Conservation (phyloP, 2,888 invertebrate genomes). For the Erebia aethiops region DNA sequence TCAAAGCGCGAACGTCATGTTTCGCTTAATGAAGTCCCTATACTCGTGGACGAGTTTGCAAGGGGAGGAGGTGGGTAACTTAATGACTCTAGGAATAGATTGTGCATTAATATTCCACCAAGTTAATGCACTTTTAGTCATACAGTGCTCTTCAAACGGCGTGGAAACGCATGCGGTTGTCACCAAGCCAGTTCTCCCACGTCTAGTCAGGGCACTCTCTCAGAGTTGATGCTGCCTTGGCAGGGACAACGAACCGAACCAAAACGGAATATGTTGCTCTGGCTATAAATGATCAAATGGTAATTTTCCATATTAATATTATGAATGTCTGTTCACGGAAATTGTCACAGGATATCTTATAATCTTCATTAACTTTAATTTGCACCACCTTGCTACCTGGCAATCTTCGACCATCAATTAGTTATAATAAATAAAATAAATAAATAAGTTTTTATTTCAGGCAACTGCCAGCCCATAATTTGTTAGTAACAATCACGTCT, state of each 20-base stretch:
- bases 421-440: too few relatives aligned
- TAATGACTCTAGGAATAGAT: constrained; percentile 62
- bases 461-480: too few relatives aligned
- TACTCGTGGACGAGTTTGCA: constrained; percentile 27
- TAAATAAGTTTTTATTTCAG: too few relatives aligned
- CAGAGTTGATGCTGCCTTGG: constrained; percentile 51
- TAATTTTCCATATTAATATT: not conserved
- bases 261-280: not conserved
- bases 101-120: constrained; percentile 60
- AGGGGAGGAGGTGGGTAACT: constrained; percentile 42
- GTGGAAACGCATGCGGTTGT: constrained; percentile 57
- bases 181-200: constrained; percentile 77
- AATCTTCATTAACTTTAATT: too few relatives aligned
- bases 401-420: too few relatives aligned
- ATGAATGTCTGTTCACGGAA: not conserved
- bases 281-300: not conserved
- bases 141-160: constrained; percentile 48
- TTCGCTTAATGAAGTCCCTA: constrained; percentile 38
- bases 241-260: constrained; percentile 66
- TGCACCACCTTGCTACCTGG: too few relatives aligned
- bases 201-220: constrained; percentile 55
- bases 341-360: too few relatives aligned
- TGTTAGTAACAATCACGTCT: too few relatives aligned
- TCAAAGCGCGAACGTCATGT: constrained; percentile 31
- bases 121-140: constrained; percentile 57